These are phyloP conservation scores for Panagrolaimus sp. DNA, from an alignment of 1,140 invertebrate genomes.

Conservation along the genomic window DNA sequence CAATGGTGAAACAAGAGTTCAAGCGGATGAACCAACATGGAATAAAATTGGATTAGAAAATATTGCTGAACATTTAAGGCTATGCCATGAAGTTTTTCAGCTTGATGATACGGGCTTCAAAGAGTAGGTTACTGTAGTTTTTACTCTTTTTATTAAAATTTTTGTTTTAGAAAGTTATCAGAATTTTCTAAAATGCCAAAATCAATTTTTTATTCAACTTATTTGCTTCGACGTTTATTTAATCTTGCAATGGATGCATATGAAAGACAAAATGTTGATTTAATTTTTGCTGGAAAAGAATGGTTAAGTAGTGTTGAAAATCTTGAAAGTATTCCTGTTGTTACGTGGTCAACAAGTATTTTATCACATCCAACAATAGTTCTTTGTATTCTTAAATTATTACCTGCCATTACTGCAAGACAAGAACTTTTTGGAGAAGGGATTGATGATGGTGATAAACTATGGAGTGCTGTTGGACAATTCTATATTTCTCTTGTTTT, in stretches of 20 bases:
- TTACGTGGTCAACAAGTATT: slow-evolving; percentile 61
- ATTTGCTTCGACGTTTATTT: slow-evolving; percentile 76
- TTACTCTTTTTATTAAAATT: too few relatives aligned
- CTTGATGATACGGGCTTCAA: background rate
- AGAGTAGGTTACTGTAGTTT: too few relatives aligned
- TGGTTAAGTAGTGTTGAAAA: slow-evolving; percentile 46
- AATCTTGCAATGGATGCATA: slow-evolving; percentile 75
- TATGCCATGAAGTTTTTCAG: slow-evolving; percentile 79
- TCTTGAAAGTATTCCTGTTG: slow-evolving; percentile 43
- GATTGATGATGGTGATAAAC: background rate
- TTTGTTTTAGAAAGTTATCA: background rate
- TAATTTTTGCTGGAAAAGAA: slow-evolving; percentile 40
- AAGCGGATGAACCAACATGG: slow-evolving; percentile 39
- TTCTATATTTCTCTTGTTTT: slow-evolving; percentile 60
- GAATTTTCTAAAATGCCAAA: slow-evolving; percentile 19
- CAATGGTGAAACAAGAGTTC: slow-evolving; percentile 29
- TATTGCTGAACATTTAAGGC: slow-evolving; percentile 73
- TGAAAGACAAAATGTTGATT: slow-evolving; percentile 30
- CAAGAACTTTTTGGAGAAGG: slow-evolving; percentile 15
- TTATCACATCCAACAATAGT: slow-evolving; percentile 93
- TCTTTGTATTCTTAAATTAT: slow-evolving; percentile 81
- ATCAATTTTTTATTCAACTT: slow-evolving; percentile 63
- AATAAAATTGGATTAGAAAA: slow-evolving; percentile 24
- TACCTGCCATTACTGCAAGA: slow-evolving; percentile 68
- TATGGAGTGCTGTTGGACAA: slow-evolving; percentile 48